These are phyloP conservation scores for Hypocryptadius cinnamomeus DNA, from an alignment of 2,113 vertebrate species.

Conservation along the genomic window DNA sequence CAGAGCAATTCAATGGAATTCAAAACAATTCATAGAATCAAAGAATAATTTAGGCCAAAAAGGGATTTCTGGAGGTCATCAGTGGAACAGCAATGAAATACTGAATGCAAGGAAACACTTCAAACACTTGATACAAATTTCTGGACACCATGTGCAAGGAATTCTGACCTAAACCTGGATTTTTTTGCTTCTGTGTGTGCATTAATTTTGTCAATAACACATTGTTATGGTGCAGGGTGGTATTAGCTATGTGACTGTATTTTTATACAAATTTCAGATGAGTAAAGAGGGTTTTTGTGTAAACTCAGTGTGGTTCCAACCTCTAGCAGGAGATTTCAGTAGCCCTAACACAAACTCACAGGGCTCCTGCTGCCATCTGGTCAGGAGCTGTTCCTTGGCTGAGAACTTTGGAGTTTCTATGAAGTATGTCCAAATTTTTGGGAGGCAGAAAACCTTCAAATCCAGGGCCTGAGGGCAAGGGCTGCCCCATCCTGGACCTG, in stretches of 20 bases:
- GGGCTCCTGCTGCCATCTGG: background rate
- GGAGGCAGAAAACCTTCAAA: background rate
- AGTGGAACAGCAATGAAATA: background rate
- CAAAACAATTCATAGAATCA: background rate
- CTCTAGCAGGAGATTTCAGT: background rate
- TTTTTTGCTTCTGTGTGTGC: background rate
- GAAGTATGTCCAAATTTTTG: background rate
- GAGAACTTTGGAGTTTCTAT: background rate
- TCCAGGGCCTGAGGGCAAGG: background rate
- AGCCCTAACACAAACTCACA: background rate
- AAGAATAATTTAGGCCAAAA: background rate
- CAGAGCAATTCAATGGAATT: background rate
- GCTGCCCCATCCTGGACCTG: background rate
- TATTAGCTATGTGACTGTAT: background rate
- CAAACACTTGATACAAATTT: background rate
- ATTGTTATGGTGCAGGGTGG: background rate
- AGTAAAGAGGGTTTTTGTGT: background rate
- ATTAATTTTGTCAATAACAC: background rate
- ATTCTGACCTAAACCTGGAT: background rate
- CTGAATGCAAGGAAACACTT: background rate
- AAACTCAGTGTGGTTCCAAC: background rate
- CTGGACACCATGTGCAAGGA: accelerated
- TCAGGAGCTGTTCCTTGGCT: background rate
- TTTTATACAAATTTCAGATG: background rate
- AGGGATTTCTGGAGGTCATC: background rate